Percentiles rank a stretch among this genome's conserved stretches.
Evolutionary conservation across 2,113 vertebrate genomes (phyloP).

Genomic region (Vimba vimba): DNA sequence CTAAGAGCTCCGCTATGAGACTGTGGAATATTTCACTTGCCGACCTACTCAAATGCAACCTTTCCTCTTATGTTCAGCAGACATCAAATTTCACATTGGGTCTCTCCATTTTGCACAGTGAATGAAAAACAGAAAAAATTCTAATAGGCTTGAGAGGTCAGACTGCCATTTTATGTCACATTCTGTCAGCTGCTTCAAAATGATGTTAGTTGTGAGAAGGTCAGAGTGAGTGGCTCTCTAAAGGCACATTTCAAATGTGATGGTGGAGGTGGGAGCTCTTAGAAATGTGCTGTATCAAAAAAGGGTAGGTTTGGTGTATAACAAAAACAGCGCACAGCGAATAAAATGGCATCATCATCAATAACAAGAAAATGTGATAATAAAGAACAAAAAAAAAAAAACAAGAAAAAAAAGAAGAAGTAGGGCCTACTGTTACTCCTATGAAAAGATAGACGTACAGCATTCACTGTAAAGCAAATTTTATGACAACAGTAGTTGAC

Average conservation of each 20-base stretch:
- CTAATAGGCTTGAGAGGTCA: slow-evolving; percentile 61
- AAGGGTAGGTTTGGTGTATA: slow-evolving; percentile 27
- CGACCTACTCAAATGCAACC: slow-evolving; percentile 24
- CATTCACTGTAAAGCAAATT: not conserved
- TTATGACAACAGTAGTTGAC: not conserved
- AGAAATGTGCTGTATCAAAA: slow-evolving; percentile 9
- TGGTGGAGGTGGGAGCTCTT: slow-evolving; percentile 36
- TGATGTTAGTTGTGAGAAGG: slow-evolving; percentile 67
- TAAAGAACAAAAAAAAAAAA: not conserved
- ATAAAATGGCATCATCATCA: slow-evolving; percentile 4
- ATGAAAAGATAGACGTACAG: not conserved
- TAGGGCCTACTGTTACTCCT: not conserved
- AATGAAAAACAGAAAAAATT: slow-evolving; percentile 68
- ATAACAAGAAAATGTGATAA: not conserved
- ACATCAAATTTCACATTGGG: slow-evolving; percentile 50
- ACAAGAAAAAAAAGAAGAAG: not conserved
- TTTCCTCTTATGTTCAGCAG: slow-evolving; percentile 36
- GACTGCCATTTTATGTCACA: slow-evolving; percentile 59
- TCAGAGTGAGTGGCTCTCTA: slow-evolving; percentile 56
- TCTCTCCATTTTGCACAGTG: slow-evolving; percentile 36
- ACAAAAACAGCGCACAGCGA: not conserved
- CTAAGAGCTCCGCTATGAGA: slow-evolving; percentile 10
- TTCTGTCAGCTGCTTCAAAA: slow-evolving; percentile 61
- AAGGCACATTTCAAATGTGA: slow-evolving; percentile 47
- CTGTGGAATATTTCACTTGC: slow-evolving; percentile 59